These are phyloP conservation scores for Taeniopygia guttata DNA, from an alignment of 2,797 vertebrate species.

Conservation along the genomic window DNA sequence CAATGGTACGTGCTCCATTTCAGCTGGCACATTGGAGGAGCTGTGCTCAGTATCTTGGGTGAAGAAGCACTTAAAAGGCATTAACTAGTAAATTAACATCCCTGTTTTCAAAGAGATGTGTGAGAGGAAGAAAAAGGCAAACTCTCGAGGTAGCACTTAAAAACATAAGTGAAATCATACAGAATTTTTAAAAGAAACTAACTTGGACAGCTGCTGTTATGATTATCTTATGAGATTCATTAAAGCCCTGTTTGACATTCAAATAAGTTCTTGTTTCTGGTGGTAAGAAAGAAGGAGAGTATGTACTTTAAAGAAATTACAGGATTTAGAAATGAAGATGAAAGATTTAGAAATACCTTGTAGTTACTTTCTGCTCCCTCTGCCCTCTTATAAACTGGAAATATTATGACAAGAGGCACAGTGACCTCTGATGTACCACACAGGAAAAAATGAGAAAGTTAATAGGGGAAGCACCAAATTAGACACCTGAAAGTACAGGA, in stretches of 20 bases:
- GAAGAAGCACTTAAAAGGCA: background rate
- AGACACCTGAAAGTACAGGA: conserved; percentile 11
- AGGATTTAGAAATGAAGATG: conserved; percentile 47
- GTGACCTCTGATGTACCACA: conserved; percentile 1
- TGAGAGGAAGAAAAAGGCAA: conserved; percentile 2
- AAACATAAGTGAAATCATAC: conserved; percentile 48
- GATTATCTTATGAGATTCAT: conserved; percentile 60
- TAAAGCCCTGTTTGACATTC: conserved; percentile 59
- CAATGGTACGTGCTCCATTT: background rate
- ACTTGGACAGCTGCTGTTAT: conserved; percentile 58
- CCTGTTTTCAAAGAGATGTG: background rate
- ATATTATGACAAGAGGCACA: background rate
- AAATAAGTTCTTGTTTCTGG: conserved; percentile 50
- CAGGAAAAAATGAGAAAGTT: conserved; percentile 13
- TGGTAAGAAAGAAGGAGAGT: background rate
- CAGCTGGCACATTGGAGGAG: background rate
- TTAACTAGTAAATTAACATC: conserved; percentile 7
- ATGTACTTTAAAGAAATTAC: conserved; percentile 51
- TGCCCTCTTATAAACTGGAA: conserved; percentile 23
- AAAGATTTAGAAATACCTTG: conserved; percentile 39
- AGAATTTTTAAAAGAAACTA: conserved; percentile 69
- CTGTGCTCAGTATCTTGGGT: background rate
- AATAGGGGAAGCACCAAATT: conserved; percentile 21
- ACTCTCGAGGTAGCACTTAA: conserved; percentile 12
- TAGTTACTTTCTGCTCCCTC: conserved; percentile 12